Percentiles rank a stretch among this genome's conserved stretches.
Conservation (phyloP, 2,888 invertebrate genomes). For the Microchrysa polita region DNA sequence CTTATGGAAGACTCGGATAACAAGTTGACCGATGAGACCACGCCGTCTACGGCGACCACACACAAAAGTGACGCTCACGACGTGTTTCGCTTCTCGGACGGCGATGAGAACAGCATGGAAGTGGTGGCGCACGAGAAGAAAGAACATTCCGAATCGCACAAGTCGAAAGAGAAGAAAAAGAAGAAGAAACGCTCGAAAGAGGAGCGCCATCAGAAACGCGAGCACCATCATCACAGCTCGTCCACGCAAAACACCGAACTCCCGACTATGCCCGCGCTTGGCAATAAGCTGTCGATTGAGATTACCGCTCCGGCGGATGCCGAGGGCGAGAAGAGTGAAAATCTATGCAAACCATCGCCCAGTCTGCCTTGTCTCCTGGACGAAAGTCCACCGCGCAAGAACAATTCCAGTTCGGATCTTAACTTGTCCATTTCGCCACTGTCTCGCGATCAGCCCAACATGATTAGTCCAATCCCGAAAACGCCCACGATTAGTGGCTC, state of each 20-base stretch:
- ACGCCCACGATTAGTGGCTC: constrained; percentile 62
- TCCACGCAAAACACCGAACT: constrained; percentile 50
- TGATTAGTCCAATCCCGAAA: constrained; percentile 69
- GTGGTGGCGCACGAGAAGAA: constrained; percentile 58
- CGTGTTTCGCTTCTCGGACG: constrained; percentile 71
- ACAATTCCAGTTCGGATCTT: constrained; percentile 51
- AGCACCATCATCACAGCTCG: constrained; percentile 71
- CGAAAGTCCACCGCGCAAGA: constrained; percentile 68
- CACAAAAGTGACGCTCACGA: constrained; percentile 65
- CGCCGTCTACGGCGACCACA: constrained; percentile 61
- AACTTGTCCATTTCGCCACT: constrained; percentile 58
- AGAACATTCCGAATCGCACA: constrained; percentile 66
- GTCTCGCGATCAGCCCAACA: constrained; percentile 57
- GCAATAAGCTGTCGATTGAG: constrained; percentile 59
- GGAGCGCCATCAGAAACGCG: constrained; percentile 75
- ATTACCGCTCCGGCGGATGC: constrained; percentile 54
- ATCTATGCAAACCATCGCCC: constrained; percentile 67
- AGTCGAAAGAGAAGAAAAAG: constrained; percentile 82
- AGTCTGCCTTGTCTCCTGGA: constrained; percentile 72
- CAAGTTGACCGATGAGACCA: constrained; percentile 63
- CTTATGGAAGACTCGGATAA: constrained; percentile 75
- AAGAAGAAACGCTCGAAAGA: constrained; percentile 86
- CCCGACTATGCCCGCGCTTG: constrained; percentile 56
- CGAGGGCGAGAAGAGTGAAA: constrained; percentile 60
- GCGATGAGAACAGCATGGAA: constrained; percentile 68